These are phyloP conservation scores for Morelia viridis DNA, from an alignment of 2,797 vertebrate genomes.

Conservation along the genomic window DNA sequence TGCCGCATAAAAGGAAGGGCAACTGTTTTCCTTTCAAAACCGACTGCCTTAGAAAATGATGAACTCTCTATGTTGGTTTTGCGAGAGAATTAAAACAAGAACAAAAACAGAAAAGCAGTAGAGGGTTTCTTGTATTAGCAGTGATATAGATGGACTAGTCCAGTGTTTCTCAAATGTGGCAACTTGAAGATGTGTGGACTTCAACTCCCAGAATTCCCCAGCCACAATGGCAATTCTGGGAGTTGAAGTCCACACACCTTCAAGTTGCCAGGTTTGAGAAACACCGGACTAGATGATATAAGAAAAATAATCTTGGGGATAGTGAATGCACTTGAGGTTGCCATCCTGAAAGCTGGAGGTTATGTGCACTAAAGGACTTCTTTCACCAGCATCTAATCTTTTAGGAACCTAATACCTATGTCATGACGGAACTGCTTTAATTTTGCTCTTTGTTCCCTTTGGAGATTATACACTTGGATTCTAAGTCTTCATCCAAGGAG, in stretches of 20 bases:
- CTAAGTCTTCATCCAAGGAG: neutral
- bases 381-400: neutral
- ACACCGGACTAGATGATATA: neutral
- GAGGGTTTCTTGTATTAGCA: neutral
- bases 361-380: neutral
- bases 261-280: neutral
- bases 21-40: neutral
- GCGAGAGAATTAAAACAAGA: neutral
- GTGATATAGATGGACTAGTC: neutral
- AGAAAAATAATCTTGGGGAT: neutral
- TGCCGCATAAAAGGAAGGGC: neutral
- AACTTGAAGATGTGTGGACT: neutral
- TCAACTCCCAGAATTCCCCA: neutral
- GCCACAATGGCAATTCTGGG: neutral
- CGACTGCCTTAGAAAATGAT: neutral
- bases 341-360: neutral
- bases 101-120: too few species aligned
- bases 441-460: neutral
- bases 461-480: constrained; percentile 16
- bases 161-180: neutral
- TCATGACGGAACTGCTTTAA: neutral
- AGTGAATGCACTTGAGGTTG: neutral
- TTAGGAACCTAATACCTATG: neutral
- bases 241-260: neutral
- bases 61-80: neutral